Evolutionary conservation across 2,888 invertebrate genomes (phyloP).

Genomic region (Helleia helle): DNA sequence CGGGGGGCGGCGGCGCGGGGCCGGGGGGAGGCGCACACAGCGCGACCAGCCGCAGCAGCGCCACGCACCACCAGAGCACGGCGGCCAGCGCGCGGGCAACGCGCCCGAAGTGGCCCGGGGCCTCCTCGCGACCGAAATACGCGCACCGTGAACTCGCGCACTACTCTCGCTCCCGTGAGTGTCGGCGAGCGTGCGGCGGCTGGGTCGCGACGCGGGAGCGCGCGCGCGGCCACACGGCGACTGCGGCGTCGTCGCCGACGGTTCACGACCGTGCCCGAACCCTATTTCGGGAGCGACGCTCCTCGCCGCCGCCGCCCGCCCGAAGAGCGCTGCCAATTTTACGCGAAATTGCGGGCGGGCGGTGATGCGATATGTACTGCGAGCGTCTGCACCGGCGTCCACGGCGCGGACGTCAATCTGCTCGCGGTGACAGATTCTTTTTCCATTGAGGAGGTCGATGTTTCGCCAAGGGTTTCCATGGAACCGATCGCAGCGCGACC

Average conservation of each 20-base stretch:
- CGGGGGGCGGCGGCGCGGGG: conserved; percentile 53
- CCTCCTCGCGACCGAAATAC: conserved; percentile 66
- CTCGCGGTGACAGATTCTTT: conserved; percentile 32
- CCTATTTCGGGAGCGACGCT: conserved; percentile 72
- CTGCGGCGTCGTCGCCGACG: conserved; percentile 65
- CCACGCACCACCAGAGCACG: conserved; percentile 72
- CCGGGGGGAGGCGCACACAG: conserved; percentile 66
- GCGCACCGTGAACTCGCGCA: conserved; percentile 56
- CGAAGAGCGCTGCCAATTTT: conserved; percentile 70
- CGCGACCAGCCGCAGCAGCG: conserved; percentile 71
- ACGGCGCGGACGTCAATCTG: conserved; percentile 32
- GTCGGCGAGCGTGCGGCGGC: conserved; percentile 50
- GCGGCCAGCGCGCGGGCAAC: conserved; percentile 71
- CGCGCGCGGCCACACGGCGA: conserved; percentile 71
- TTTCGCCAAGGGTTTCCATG: conserved; percentile 15
- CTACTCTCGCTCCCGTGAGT: conserved; percentile 40
- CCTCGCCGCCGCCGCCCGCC: conserved; percentile 66
- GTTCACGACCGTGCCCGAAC: conserved; percentile 68
- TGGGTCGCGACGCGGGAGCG: conserved; percentile 66
- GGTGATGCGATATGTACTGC: conserved; percentile 70
- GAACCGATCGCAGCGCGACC: conserved; percentile 24
- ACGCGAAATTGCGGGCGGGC: conserved; percentile 74
- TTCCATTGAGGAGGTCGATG: conserved; percentile 30
- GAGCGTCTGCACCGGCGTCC: conserved; percentile 48
- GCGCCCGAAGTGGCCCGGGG: conserved; percentile 66